Percentiles rank a stretch among this genome's conserved stretches.
Conservation (phyloP, 2,888 invertebrate genomes). For the Drosophila mayaguana region DNA sequence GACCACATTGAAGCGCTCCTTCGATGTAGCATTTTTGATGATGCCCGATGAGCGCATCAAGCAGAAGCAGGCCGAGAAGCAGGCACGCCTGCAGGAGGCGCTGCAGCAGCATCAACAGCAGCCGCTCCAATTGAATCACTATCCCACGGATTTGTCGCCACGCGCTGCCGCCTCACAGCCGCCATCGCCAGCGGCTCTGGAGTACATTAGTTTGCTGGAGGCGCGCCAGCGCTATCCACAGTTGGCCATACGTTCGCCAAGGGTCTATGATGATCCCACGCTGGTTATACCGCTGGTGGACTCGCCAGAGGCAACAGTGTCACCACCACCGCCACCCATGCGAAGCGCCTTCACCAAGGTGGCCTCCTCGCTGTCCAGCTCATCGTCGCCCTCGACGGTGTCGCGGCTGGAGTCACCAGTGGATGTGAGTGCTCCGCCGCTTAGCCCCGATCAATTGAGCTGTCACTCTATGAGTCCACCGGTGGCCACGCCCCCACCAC, state of each 20-base stretch:
- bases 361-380: slow-evolving; percentile 71
- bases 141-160: slow-evolving; percentile 85
- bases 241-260: slow-evolving; percentile 82
- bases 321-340: slow-evolving; percentile 67
- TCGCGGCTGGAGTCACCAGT: slow-evolving; percentile 85
- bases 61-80: slow-evolving; percentile 84
- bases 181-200: slow-evolving; percentile 74
- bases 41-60: slow-evolving; percentile 93
- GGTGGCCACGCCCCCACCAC: slow-evolving; percentile 87
- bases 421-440: slow-evolving; percentile 89
- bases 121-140: slow-evolving; percentile 59
- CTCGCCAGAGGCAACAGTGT: slow-evolving; percentile 61
- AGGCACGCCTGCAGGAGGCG: slow-evolving; percentile 86
- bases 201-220: slow-evolving; percentile 80
- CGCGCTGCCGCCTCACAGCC: slow-evolving; percentile 66
- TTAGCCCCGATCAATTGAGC: slow-evolving; percentile 91
- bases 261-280: slow-evolving; percentile 85
- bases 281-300: slow-evolving; percentile 82
- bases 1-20: slow-evolving; percentile 89
- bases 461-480: slow-evolving; percentile 93
- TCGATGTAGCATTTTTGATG: slow-evolving; percentile 96
- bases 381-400: slow-evolving; percentile 66
- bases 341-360: slow-evolving; percentile 96
- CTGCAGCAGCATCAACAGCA: slow-evolving; percentile 81
- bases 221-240: slow-evolving; percentile 82